These are phyloP conservation scores for Takifugu ocellatus DNA, from an alignment of 2,797 vertebrate species.

Conservation along the genomic window DNA sequence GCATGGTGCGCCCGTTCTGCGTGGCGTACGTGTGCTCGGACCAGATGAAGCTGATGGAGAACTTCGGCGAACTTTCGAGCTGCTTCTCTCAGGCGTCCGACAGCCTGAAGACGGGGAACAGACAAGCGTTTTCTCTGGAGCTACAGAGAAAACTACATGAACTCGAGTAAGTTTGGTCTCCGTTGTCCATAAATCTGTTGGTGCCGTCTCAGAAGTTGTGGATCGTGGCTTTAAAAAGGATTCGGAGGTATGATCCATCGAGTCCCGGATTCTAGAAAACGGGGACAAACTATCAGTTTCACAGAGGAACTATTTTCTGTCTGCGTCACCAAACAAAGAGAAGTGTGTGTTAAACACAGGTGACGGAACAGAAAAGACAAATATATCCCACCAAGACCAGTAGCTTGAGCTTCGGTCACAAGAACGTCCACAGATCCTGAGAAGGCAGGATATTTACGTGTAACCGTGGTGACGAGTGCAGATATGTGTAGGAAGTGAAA, in stretches of 20 bases:
- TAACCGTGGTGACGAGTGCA: too few relatives aligned
- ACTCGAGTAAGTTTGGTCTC: slow-evolving; percentile 72
- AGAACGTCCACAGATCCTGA: background rate
- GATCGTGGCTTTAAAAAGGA: too few relatives aligned
- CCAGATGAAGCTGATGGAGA: slow-evolving; percentile 89
- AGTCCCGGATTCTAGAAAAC: too few relatives aligned
- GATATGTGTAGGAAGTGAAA: background rate
- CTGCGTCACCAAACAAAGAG: too few relatives aligned
- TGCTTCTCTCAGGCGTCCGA: slow-evolving; percentile 92
- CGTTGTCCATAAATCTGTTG: background rate
- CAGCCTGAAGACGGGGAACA: slow-evolving; percentile 92
- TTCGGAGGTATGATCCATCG: too few relatives aligned
- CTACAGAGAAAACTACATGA: slow-evolving; percentile 90
- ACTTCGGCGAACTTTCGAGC: slow-evolving; percentile 82
- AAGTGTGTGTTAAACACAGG: too few relatives aligned
- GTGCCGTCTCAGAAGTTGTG: background rate
- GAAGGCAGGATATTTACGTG: background rate
- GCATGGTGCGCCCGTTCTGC: slow-evolving; percentile 94
- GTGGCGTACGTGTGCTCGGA: slow-evolving; percentile 94
- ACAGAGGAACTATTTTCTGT: too few relatives aligned
- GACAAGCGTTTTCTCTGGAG: slow-evolving; percentile 90
- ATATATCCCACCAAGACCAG: too few relatives aligned
- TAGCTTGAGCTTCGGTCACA: too few relatives aligned
- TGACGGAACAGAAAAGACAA: too few relatives aligned
- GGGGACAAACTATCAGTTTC: too few relatives aligned